Evolutionary conservation across 2,797 vertebrate genomes (phyloP), one percentile per base, ranked within the genome.

Genomic region (Semotilus atromaculatus): DNA sequence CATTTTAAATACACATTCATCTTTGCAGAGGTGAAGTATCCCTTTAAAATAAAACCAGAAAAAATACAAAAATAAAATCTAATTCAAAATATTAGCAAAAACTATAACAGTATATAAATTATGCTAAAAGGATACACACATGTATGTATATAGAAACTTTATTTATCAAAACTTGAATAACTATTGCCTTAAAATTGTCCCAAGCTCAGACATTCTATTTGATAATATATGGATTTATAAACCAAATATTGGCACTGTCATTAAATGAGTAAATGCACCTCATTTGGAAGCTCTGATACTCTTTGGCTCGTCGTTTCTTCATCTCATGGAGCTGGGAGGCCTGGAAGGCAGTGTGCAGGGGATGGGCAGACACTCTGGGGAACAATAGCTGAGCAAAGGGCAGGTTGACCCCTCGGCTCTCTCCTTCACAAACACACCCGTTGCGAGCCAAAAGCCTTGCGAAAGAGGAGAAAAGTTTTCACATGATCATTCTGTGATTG

Each of bases 381-480:
- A 95, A 93, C 60, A 97, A 89, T 82, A 94, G 91, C 45, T 92
- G 85, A 81, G 94, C 91, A 76, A 97, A 95, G 0, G 96, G 97
- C 76, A 97, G 81, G 16, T 81, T 88, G 73, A 96, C 58, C 5
- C 87, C 90, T n/a, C 91, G 45, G 62, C 91, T 80, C 67, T 94
- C 95, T 21, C 92, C 90, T 86, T 92, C 89, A 88, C 97, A 98
- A 1, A 93, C 90, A 81, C 97, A 98, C 0, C 90, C 85, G 66
- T 96, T 97, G n/a, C 84, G 90, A 81, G 94, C 87, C 88, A 98
- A 92, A 18, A 90, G 94, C 82, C 97, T 98, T 58, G 21, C 1
- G 3, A 91, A 26, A n/a, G 3, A 21, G 16, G 7, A 64, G 55
- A 21, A 53, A 87, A 91, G 92, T 86, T 48, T 29, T 64, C 55